Evolutionary conservation across 2,797 vertebrate genomes (phyloP).

Genomic region (Microctenopoma steveboyesi): DNA sequence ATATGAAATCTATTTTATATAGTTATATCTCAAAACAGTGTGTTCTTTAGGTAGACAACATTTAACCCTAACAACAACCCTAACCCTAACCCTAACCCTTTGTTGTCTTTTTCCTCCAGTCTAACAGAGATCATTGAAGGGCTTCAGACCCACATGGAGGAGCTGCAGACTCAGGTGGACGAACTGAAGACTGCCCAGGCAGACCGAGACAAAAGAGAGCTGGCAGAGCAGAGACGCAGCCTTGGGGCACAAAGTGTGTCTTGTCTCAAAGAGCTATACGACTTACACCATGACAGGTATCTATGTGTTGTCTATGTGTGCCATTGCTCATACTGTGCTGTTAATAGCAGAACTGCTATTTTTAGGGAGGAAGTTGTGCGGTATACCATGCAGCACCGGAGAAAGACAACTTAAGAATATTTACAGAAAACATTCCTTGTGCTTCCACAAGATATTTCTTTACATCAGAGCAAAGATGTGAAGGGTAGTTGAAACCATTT

Average conservation of each 20-base stretch:
- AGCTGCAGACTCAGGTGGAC: slow-evolving; percentile 91
- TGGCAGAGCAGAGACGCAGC: slow-evolving; percentile 80
- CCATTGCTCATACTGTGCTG: neutral
- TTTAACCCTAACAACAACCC: too few species aligned
- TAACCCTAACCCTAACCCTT: too few species aligned
- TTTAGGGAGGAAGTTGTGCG: slow-evolving; percentile 28
- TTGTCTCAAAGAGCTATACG: slow-evolving; percentile 92
- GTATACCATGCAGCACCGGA: neutral
- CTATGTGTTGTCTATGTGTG: too few species aligned
- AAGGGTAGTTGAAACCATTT: neutral
- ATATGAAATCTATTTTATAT: slow-evolving; percentile 2
- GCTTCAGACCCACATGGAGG: slow-evolving; percentile 90
- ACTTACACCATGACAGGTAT: slow-evolving; percentile 88
- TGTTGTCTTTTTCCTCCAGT: slow-evolving; percentile 68
- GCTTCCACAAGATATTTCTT: neutral
- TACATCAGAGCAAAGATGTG: neutral
- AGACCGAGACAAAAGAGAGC: slow-evolving; percentile 78
- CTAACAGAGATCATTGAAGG: slow-evolving; percentile 92
- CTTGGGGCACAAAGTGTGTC: slow-evolving; percentile 88
- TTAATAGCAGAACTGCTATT: neutral
- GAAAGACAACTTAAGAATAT: neutral
- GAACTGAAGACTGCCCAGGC: slow-evolving; percentile 83
- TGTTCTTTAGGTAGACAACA: neutral
- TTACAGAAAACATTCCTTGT: neutral
- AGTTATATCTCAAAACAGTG: neutral